These are phyloP conservation scores for Thalassophryne amazonica DNA, from an alignment of 2,797 vertebrate species.

Conservation along the genomic window DNA sequence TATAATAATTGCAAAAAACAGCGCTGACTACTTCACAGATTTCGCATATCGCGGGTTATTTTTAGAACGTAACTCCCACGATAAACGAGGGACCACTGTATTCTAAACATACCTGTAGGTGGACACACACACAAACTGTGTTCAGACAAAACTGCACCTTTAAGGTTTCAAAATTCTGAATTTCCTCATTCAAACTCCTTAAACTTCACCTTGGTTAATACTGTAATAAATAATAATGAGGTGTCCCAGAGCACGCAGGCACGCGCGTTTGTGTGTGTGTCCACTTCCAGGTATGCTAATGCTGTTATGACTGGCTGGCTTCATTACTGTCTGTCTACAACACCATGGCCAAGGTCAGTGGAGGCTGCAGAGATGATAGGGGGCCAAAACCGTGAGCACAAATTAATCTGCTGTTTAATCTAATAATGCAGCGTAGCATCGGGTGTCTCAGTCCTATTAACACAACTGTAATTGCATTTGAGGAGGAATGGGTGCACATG, in stretches of 20 bases:
- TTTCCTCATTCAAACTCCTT: slow-evolving; percentile 42
- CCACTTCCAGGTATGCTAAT: slow-evolving; percentile 66
- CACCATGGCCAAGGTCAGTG: slow-evolving; percentile 69
- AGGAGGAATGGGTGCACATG: slow-evolving; percentile 39
- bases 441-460: slow-evolving; percentile 74
- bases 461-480: slow-evolving; percentile 75
- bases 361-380: slow-evolving; percentile 65
- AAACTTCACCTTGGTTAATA: slow-evolving; percentile 62
- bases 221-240: slow-evolving; percentile 73
- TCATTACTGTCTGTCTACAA: slow-evolving; percentile 75
- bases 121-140: too few species aligned
- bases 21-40: too few species aligned
- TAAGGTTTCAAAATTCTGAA: slow-evolving; percentile 27
- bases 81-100: too few species aligned
- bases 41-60: too few species aligned
- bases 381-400: slow-evolving; percentile 65
- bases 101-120: too few species aligned
- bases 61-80: too few species aligned
- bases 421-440: slow-evolving; percentile 71
- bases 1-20: too few species aligned
- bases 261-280: slow-evolving; percentile 24
- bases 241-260: slow-evolving; percentile 23
- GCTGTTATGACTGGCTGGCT: slow-evolving; percentile 74
- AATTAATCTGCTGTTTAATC: slow-evolving; percentile 81
- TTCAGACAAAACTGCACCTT: neutral